phyloP scores from a whole-genome alignment of 1,140 invertebrate species.

The Trichomalopsis sarcophagae region DNA sequence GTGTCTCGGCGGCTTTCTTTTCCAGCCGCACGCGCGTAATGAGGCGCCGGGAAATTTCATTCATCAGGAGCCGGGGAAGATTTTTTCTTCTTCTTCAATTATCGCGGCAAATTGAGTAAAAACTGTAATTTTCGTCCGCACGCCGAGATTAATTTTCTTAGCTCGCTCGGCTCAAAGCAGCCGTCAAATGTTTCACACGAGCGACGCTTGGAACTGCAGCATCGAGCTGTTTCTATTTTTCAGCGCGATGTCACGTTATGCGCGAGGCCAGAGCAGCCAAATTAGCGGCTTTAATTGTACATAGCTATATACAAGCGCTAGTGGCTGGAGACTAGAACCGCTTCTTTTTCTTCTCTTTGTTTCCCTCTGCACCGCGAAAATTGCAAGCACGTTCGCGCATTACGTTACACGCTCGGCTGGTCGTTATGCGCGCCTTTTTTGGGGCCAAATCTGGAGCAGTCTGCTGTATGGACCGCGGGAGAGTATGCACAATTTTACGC shows the following conservation, averaged over 20 bases:
- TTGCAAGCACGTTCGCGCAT: background rate
- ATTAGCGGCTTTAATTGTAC: background rate
- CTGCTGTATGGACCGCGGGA: background rate
- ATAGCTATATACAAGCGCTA: background rate
- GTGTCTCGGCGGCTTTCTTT: no score
- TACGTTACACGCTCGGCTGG: background rate
- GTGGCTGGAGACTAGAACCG: background rate
- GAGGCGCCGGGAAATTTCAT: slow-evolving; percentile 18
- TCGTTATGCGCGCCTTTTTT: background rate
- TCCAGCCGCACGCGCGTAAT: background rate
- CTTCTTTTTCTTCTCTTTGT: background rate
- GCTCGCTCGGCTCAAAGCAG: no score
- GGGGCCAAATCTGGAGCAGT: background rate
- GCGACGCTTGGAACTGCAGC: no score
- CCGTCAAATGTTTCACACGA: no score
- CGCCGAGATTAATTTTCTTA: no score
- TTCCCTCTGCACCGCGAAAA: background rate
- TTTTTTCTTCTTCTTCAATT: slow-evolving; percentile 33
- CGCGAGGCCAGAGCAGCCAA: background rate
- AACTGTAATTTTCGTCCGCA: background rate
- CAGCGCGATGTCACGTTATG: background rate
- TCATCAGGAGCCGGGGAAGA: background rate
- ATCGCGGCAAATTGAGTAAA: slow-evolving; percentile 5
- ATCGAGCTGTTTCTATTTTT: background rate
- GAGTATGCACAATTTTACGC: background rate